Conservation (phyloP, 2,797 vertebrate species). For the Gymnothorax javanicus region DNA sequence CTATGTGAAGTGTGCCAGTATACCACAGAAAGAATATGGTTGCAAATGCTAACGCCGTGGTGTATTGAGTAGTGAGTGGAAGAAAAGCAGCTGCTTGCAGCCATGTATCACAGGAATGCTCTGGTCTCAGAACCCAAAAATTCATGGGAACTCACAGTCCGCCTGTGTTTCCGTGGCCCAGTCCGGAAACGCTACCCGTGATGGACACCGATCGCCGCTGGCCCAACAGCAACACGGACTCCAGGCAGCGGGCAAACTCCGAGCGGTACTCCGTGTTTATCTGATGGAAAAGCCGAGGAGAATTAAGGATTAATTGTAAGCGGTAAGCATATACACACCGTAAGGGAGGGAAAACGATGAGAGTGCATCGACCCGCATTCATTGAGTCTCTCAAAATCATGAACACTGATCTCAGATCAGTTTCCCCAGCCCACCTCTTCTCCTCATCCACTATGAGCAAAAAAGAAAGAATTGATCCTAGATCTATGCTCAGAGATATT, state of each 20-base stretch:
- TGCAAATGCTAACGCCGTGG: too few species aligned
- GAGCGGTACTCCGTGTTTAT: slow-evolving; percentile 85
- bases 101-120: too few species aligned
- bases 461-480: too few species aligned
- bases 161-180: slow-evolving; percentile 56
- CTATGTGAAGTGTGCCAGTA: too few species aligned
- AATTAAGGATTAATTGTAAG: neutral
- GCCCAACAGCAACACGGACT: slow-evolving; percentile 78
- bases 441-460: too few species aligned
- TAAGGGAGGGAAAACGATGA: neutral
- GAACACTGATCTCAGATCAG: too few species aligned
- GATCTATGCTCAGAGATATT: too few species aligned
- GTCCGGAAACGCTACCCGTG: slow-evolving; percentile 49
- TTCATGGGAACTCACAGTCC: slow-evolving; percentile 51
- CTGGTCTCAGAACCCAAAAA: neutral
- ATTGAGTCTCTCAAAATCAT: neutral
- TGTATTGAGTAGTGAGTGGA: too few species aligned
- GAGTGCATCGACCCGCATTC: neutral
- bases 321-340: neutral
- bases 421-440: too few species aligned
- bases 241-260: slow-evolving; percentile 86
- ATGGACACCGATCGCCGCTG: slow-evolving; percentile 69
- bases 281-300: slow-evolving; percentile 53
- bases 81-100: too few species aligned
- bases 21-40: too few species aligned